Base-by-base conservation (phyloP, 2,113 vertebrate genomes). In the Salvelinus sp. region DNA sequence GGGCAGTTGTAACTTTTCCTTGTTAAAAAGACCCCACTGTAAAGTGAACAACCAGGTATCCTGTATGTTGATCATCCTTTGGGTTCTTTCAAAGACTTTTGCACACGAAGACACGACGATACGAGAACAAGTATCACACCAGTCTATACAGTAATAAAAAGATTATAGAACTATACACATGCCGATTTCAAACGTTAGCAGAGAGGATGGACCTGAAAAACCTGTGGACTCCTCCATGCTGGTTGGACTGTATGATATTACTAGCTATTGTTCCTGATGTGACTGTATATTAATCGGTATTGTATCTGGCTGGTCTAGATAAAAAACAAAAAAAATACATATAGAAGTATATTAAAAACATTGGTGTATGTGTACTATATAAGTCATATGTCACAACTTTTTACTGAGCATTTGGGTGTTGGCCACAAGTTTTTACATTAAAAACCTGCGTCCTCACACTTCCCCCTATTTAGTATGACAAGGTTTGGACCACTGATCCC, bases 261-360 rank as follows among this genome's bases (percentile, higher is more conserved):
- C 88, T 87, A 84, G 82, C 79, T 90, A 88, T 91, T 86, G 83
- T 91, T 88, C 85, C 87, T 88, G 86, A 90, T 84, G 88, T 90
- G 83, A 89, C 90, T 92, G 90, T 90, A 91, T 85, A 88, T 87
- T 91, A 90, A 91, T 93, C 92, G 83, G 93, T 94, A 93, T 93
- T 93, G 94, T 95, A 97, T 97, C 96, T 96, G 95, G 96, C 96
- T 96, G 96, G 96, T 93, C 96, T 97, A 95, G 96, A 97, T 96
- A 92, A 93, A 93, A 88, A 90, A 90, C 88, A 85, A 82, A 87
- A 82, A 87, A 91, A 92, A 91, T 86, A 89, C 91, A 87, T 92
- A 94, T 94, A 93, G 93, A 91, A 93, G 87, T 94, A 94, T 94
- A 94, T 93, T 88, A 91, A 91, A 83, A 93, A 91, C 88, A 91